Evolutionary conservation across 2,888 invertebrate genomes (phyloP), one percentile per base, ranked within the genome.

Genomic region (Theretra japonica): DNA sequence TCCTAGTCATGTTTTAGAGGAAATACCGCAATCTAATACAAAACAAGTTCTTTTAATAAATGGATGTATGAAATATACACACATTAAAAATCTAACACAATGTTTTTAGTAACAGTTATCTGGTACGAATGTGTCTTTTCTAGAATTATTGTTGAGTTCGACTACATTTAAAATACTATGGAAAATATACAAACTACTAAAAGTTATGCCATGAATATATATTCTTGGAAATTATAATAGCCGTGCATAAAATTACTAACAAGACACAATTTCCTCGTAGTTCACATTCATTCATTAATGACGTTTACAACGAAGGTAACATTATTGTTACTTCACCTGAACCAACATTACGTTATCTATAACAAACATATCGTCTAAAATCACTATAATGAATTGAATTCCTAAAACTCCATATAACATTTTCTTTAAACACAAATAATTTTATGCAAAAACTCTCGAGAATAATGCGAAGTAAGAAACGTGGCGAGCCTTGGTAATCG

Each of bases 271-370:
- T 65, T 48, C 48, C 65, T 21, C 41, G 11, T 48, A 48, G 17
- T 41, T 48, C 23, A 23, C 65, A 65, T 48, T 65, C 41, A 48
- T 41, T 65, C 21, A 21, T 48, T 48, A 15, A 65, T 48, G 65
- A 65, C 65, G 65, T 48, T 65, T 23, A 23, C 17, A 15, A 17
- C 23, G 65, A 65, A 65, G 23, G 65, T 65, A 48, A 25, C 65
- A 2, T 21, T 19, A 21, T 48, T 5, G 48, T 48, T 41, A 17
- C 21, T 41, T 17, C 65, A 65, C 23, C 41, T 65, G 65, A 41
- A 41, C 23, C 41, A 65, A 65, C 65, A 41, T 65, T n/a, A 41
- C 41, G 6, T n/a, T 53, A 15, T 17, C n/a, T 5, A 62, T 41
- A 48, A 65, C 11, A 48, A n/a, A 21, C 11, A 15, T 65, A 65